A percentile compares a stretch with the other conserved stretches of the same genome.
phyloP scores from a whole-genome alignment of 2,797 vertebrate genomes.

The Podarcis siculus region DNA sequence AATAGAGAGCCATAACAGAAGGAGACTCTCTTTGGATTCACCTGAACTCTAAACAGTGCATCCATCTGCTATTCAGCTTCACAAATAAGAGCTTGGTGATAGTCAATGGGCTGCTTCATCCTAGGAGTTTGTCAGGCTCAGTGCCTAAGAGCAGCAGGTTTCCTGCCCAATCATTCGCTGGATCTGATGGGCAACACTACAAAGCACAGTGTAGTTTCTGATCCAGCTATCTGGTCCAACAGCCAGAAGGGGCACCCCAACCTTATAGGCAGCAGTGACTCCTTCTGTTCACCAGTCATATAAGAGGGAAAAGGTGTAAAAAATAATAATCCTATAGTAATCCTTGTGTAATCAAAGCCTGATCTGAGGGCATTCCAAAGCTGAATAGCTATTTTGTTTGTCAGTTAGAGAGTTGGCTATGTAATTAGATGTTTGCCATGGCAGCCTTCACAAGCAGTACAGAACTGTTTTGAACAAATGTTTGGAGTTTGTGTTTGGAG shows the following conservation, averaged over 20 bases:
- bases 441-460: neutral
- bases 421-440: neutral
- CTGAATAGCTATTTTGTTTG: neutral
- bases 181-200: neutral
- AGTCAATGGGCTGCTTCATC: neutral
- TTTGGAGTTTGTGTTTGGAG: neutral
- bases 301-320: too few relatives aligned
- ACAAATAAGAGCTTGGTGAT: neutral
- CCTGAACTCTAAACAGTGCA: neutral
- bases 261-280: neutral
- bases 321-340: neutral
- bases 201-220: neutral
- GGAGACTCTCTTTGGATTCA: neutral
- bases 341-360: neutral
- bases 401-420: constrained; percentile 5
- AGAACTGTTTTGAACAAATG: neutral
- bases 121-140: neutral
- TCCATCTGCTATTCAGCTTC: neutral
- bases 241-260: neutral
- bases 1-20: neutral
- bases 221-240: neutral
- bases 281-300: neutral
- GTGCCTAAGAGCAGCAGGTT: neutral
- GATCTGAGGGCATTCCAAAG: neutral
- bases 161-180: neutral